Conservation (phyloP, 64 coral and sea anemone genomes). For the Pachyseris speciosa region DNA sequence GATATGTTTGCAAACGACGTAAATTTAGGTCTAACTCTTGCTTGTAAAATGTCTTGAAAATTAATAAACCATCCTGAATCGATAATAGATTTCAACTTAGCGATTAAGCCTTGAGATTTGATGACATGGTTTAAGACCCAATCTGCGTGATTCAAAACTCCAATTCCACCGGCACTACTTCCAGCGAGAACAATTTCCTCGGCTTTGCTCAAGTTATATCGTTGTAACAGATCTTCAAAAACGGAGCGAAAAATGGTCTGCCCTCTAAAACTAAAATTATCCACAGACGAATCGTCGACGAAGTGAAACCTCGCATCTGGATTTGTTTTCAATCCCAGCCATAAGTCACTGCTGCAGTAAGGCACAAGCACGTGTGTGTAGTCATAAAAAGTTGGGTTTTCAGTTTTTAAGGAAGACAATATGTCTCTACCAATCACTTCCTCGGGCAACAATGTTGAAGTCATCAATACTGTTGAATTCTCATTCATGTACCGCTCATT, state of each 20-base stretch:
- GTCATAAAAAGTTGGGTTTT: slow-evolving; percentile 62
- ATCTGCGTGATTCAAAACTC: slow-evolving; percentile 70
- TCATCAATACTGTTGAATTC: slow-evolving; percentile 68
- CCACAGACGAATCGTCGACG: slow-evolving; percentile 31
- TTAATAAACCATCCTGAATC: slow-evolving; percentile 82
- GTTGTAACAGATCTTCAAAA: slow-evolving; percentile 13
- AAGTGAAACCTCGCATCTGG: slow-evolving; percentile 31
- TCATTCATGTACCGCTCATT: slow-evolving; percentile 63
- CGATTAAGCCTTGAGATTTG: not conserved
- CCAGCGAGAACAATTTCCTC: slow-evolving; percentile 52
- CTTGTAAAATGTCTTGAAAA: slow-evolving; percentile 68
- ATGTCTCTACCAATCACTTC: slow-evolving; percentile 60
- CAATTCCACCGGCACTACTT: slow-evolving; percentile 63
- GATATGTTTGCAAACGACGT: slow-evolving; percentile 3
- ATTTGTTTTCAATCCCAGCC: slow-evolving; percentile 46
- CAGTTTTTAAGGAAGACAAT: slow-evolving; percentile 8
- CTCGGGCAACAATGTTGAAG: slow-evolving; percentile 38
- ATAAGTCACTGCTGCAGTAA: slow-evolving; percentile 78
- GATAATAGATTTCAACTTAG: slow-evolving; percentile 19
- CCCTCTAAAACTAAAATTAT: slow-evolving; percentile 71
- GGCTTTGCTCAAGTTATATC: not conserved
- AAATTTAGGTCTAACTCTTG: slow-evolving; percentile 39
- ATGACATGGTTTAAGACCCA: slow-evolving; percentile 51
- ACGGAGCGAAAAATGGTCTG: slow-evolving; percentile 66
- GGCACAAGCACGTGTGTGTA: slow-evolving; percentile 77